Conservation (phyloP, 2,797 vertebrate genomes). For the Otolemur crassicaudatus region DNA sequence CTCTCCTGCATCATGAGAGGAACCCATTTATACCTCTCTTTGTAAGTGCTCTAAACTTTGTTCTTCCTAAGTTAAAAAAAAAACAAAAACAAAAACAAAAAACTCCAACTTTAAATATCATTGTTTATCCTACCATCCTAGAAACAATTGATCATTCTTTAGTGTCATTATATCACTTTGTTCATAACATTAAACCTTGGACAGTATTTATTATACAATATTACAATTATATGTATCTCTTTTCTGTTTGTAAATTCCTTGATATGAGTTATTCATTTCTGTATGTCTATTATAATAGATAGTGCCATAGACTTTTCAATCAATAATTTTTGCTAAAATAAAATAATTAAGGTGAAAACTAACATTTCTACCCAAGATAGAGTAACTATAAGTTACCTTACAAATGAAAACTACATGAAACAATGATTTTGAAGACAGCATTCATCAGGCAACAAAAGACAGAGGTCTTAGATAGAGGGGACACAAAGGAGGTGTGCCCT, state of each 20-base stretch:
- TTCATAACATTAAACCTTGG: neutral
- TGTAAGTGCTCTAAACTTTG: too few relatives aligned
- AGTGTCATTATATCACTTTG: neutral
- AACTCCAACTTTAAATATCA: neutral
- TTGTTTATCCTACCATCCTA: neutral
- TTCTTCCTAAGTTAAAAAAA: too few relatives aligned
- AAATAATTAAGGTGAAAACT: neutral
- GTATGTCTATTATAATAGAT: neutral
- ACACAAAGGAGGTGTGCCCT: neutral
- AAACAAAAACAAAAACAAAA: too few relatives aligned
- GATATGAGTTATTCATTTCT: neutral
- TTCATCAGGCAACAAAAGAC: neutral
- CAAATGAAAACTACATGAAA: conserved; percentile 29
- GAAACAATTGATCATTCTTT: neutral
- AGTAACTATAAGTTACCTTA: neutral
- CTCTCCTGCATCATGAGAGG: too few relatives aligned
- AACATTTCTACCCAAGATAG: neutral
- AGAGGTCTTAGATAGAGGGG: neutral
- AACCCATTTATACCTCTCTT: too few relatives aligned
- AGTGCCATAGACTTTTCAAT: neutral
- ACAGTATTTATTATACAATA: neutral
- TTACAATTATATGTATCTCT: neutral
- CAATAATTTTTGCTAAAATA: neutral
- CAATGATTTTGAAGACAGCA: neutral
- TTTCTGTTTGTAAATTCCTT: neutral